Conservation (phyloP, 2,888 invertebrate species). For the Cantharis flavilabris region DNA sequence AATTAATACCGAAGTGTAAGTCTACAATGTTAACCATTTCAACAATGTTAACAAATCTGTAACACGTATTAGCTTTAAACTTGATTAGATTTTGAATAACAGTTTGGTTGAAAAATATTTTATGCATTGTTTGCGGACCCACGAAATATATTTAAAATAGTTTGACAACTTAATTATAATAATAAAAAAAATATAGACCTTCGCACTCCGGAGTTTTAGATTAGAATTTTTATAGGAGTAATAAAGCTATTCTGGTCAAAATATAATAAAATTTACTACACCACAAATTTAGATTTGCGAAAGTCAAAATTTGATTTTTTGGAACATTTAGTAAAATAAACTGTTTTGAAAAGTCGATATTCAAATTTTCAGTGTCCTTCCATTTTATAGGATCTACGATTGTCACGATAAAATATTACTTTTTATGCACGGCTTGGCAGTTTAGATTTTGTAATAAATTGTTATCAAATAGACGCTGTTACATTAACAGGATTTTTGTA, state of each 20-base stretch:
- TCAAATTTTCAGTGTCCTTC: background rate
- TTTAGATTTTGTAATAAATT: background rate
- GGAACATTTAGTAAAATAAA: background rate
- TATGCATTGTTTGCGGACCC: background rate
- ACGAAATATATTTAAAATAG: background rate
- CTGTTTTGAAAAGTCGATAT: background rate
- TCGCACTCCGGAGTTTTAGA: too few species aligned
- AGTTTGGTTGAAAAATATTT: background rate
- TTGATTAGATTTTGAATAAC: background rate
- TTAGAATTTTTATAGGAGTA: background rate
- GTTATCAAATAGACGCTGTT: background rate
- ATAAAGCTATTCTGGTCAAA: background rate
- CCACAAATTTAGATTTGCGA: background rate
- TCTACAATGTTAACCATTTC: background rate
- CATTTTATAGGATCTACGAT: background rate
- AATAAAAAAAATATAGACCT: too few species aligned
- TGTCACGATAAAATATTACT: background rate
- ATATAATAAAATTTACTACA: background rate
- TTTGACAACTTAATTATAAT: background rate
- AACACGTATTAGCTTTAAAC: background rate
- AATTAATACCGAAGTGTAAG: background rate
- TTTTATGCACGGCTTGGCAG: background rate
- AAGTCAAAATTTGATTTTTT: background rate
- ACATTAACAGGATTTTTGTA: background rate
- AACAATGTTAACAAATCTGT: background rate